Evolutionary conservation across 2,797 vertebrate genomes (phyloP).

Genomic region (Accipiter badius): DNA sequence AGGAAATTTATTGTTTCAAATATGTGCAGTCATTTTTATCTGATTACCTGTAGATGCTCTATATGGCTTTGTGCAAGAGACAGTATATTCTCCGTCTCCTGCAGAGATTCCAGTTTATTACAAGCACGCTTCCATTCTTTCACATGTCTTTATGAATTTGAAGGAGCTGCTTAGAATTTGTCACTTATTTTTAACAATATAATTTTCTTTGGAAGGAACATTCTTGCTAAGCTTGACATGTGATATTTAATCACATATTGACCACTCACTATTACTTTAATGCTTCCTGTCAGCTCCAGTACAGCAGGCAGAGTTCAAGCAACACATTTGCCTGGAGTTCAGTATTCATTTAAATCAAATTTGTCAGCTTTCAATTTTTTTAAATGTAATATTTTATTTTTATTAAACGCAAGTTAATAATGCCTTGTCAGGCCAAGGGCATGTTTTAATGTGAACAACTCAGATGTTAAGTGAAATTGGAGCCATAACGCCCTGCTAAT

Average conservation of each 20-base stretch:
- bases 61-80: neutral
- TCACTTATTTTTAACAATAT: conserved; percentile 74
- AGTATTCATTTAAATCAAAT: conserved; percentile 68
- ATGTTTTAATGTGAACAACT: conserved; percentile 59
- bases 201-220: conserved; percentile 62
- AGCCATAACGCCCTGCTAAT: conserved; percentile 26
- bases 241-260: conserved; percentile 66
- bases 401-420: conserved; percentile 72
- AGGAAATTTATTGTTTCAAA: conserved; percentile 62
- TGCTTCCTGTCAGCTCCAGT: conserved; percentile 67
- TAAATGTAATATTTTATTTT: conserved; percentile 60
- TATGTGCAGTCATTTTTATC: conserved; percentile 57
- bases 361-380: conserved; percentile 71
- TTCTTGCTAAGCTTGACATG: conserved; percentile 59
- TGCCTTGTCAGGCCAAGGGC: conserved; percentile 64
- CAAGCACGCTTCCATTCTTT: conserved; percentile 48
- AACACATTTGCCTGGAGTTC: conserved; percentile 70
- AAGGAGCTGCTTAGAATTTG: conserved; percentile 62
- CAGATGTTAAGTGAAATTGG: conserved; percentile 52
- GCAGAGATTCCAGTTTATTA: conserved; percentile 54
- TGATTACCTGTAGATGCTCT: conserved; percentile 64
- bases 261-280: conserved; percentile 65
- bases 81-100: conserved; percentile 18
- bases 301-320: conserved; percentile 67
- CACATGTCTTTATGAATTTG: conserved; percentile 58